phyloP scores from a whole-genome alignment of 2,888 invertebrate genomes.

The Eustalomyia histrio region DNA sequence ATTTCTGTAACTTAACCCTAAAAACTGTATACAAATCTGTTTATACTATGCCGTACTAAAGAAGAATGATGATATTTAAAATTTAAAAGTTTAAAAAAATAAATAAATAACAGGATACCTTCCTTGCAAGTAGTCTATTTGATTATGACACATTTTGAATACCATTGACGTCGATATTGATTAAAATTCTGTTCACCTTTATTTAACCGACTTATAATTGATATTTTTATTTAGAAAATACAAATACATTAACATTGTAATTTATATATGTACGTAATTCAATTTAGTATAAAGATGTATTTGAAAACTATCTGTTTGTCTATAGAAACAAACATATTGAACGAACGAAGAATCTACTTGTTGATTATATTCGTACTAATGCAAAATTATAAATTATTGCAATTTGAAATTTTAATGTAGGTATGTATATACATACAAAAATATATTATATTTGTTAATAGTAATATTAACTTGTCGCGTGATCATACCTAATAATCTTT shows the following conservation, averaged over 20 bases:
- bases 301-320: not conserved
- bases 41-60: too few relatives aligned
- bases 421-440: not conserved
- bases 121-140: not conserved
- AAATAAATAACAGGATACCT: not conserved
- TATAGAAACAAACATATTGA: not conserved
- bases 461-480: conserved; percentile 53
- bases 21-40: too few relatives aligned
- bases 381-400: conserved; percentile 26
- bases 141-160: conserved; percentile 6
- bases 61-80: too few relatives aligned
- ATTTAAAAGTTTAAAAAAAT: too few relatives aligned
- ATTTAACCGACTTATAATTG: conserved; percentile 41
- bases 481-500: conserved; percentile 48
- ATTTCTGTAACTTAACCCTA: too few relatives aligned
- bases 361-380: conserved; percentile 8
- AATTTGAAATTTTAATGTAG: conserved; percentile 23
- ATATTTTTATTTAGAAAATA: not conserved
- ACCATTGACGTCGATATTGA: conserved; percentile 32
- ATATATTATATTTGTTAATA: conserved; percentile 25
- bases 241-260: not conserved
- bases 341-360: conserved; percentile 18
- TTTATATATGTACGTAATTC: not conserved
- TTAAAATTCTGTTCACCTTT: conserved; percentile 39
- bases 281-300: too few relatives aligned